Evolutionary conservation across 2,797 vertebrate genomes (phyloP).

Genomic region (Myotis pilosus): DNA sequence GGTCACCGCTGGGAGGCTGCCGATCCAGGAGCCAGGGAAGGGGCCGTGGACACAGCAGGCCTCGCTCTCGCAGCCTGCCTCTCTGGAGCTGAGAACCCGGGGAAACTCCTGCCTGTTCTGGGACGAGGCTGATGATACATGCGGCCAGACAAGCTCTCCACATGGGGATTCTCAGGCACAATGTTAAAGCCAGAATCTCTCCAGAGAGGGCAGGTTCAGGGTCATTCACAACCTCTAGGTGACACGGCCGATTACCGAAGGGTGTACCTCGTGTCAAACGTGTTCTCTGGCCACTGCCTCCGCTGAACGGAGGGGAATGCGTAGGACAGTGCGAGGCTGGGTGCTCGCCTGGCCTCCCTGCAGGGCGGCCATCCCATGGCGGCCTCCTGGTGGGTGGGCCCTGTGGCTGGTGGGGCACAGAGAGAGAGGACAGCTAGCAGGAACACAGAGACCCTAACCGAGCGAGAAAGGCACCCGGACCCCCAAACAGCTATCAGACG

Average conservation of each 20-base stretch:
- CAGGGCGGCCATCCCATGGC: neutral
- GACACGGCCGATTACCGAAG: neutral
- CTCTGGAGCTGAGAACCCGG: neutral
- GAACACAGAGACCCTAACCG: constrained; percentile 9
- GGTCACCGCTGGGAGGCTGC: neutral
- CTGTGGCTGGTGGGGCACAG: neutral
- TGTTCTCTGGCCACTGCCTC: neutral
- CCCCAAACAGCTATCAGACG: neutral
- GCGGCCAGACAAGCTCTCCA: neutral
- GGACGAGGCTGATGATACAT: neutral
- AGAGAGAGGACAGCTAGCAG: neutral
- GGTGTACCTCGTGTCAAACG: neutral
- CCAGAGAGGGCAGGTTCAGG: neutral
- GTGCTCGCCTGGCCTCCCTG: neutral
- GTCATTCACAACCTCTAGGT: neutral
- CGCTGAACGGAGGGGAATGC: accelerated
- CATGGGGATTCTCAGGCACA: neutral
- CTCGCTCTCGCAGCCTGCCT: neutral
- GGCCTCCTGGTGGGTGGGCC: neutral
- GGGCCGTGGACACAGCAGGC: neutral
- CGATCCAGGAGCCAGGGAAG: neutral
- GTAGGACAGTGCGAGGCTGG: accelerated
- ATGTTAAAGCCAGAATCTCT: neutral
- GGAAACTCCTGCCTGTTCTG: neutral
- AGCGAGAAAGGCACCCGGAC: constrained; percentile 33